phyloP scores from a whole-genome alignment of 2,797 vertebrate genomes.

The Martes flavigula region DNA sequence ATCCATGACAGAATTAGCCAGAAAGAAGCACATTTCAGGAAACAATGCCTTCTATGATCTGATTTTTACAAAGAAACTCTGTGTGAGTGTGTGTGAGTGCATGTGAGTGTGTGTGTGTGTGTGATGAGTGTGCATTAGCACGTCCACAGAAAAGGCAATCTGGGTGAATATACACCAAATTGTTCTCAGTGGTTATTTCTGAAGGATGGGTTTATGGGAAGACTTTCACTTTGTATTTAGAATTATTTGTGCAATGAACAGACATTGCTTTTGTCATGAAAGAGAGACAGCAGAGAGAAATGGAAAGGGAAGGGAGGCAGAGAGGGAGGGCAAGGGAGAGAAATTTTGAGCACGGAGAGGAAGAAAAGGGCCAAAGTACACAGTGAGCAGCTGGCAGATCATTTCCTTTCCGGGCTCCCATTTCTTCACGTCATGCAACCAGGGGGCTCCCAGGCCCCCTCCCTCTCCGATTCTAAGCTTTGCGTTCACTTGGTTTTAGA shows the following conservation, averaged over 20 bases:
- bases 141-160: not conserved
- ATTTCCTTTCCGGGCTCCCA: not conserved
- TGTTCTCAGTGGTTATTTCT: not conserved
- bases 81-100: not conserved
- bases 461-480: not conserved
- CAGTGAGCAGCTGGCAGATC: not conserved
- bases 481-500: not conserved
- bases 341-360: not conserved
- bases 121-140: not conserved
- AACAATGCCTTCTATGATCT: not conserved
- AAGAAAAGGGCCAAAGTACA: not conserved
- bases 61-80: not conserved
- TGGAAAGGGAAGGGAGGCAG: not conserved
- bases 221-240: slow-evolving; percentile 28
- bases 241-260: not conserved
- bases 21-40: slow-evolving; percentile 5
- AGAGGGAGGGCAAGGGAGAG: too few species aligned
- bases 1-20: not conserved
- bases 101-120: not conserved
- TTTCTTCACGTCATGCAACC: not conserved
- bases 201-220: not conserved
- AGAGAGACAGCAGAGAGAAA: not conserved
- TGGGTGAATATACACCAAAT: not conserved
- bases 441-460: not conserved
- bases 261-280: not conserved